Conservation (phyloP, 1,140 invertebrate genomes). For the Cepaea nemoralis region DNA sequence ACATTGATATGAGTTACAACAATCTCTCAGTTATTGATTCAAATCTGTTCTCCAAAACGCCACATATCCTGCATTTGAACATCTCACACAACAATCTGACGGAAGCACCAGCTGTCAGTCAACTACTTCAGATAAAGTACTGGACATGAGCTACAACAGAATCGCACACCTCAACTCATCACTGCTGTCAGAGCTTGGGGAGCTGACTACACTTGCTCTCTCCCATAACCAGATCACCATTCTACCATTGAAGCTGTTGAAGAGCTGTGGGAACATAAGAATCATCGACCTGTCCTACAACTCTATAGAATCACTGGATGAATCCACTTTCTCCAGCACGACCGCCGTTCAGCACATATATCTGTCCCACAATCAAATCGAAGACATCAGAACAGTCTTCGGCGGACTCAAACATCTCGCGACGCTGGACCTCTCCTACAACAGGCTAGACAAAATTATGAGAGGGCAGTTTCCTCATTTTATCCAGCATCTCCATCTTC, state of each 20-base stretch:
- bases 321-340: slow-evolving; percentile 25
- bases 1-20: slow-evolving; percentile 36
- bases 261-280: slow-evolving; percentile 40
- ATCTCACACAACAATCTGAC: slow-evolving; percentile 42
- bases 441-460: slow-evolving; percentile 40
- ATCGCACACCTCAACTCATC: background rate
- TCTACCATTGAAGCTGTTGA: slow-evolving; percentile 31
- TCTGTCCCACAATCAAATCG: slow-evolving; percentile 48
- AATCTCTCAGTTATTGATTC: background rate
- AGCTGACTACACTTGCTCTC: slow-evolving; percentile 37
- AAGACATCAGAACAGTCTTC: slow-evolving; percentile 41
- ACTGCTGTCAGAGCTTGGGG: slow-evolving; percentile 38
- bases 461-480: slow-evolving; percentile 44
- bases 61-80: slow-evolving; percentile 30
- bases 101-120: background rate
- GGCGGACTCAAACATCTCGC: slow-evolving; percentile 35
- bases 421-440: slow-evolving; percentile 44
- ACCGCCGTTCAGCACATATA: slow-evolving; percentile 35
- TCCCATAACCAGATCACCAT: slow-evolving; percentile 36
- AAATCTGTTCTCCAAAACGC: background rate
- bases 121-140: background rate
- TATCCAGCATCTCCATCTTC: slow-evolving; percentile 45
- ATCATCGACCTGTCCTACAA: slow-evolving; percentile 46
- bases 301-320: slow-evolving; percentile 27
- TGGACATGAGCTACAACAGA: slow-evolving; percentile 41